Base-by-base conservation (phyloP, 2,888 invertebrate species). In the Volucella zonaria region DNA sequence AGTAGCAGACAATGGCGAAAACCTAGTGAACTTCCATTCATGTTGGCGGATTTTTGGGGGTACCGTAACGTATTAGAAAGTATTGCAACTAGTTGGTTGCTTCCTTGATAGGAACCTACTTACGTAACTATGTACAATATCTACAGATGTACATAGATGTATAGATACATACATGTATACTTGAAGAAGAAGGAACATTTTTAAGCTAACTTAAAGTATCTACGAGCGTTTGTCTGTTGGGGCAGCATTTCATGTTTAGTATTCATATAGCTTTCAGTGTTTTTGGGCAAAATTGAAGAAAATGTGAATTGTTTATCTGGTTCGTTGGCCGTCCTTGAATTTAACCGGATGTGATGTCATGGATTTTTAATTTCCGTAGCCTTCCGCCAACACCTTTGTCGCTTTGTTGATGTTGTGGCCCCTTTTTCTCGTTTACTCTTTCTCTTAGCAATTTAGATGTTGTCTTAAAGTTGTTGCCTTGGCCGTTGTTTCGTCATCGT, bases 261-360 rank as follows among this genome's bases (percentile, higher is more conserved):
- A 6, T 31, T 31, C 6, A 31, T 31, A 31, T 4, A 6, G 31
- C 31, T 31, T 31, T 31, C 31, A 6, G 31, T 31, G 18, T 31
- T 31, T 31, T 31, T 31, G 31, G 6, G 31, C 6, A 31, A 70
- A 83, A 80, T 75, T 83, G 80, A 71, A 49, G 59, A 56, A 83
- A 80, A 83, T 80, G 71, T 66, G 45, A 80, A 42, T 56, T 79
- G 47, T 62, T 58, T 58, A 56, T 56, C 11, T 38, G 45, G 56
- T 45, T 66, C 56, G 74, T 73, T 38, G 73, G 79, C 66, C 83
- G 83, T 80, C 83, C 81, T 81, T 85, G 85, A 85, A 80, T 66
- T 71, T 59, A 15, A 56, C 85, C 71, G 76, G 81, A 85, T 73
- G 76, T 81, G 85, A 85, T 85, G 81, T 81, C 85, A 81, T 81